phyloP scores from a whole-genome alignment of 2,113 vertebrate genomes.

The Sardina pilchardus region DNA sequence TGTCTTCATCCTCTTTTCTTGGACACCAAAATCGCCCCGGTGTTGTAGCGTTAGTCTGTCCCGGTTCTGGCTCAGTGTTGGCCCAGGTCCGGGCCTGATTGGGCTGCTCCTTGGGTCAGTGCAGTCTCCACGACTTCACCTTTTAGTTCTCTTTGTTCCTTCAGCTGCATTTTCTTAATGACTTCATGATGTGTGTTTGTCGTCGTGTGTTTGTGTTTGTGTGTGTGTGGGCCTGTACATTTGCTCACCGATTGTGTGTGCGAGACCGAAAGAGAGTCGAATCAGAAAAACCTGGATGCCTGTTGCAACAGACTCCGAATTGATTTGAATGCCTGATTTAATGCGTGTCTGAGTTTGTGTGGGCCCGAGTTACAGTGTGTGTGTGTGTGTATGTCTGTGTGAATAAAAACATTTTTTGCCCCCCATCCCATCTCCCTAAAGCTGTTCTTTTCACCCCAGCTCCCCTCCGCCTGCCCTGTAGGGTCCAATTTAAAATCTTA shows the following conservation, averaged over 20 bases:
- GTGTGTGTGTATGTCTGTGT: constrained; percentile 40
- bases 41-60: not conserved
- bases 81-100: not conserved
- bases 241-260: not conserved
- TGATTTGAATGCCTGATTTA: not conserved
- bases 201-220: not conserved
- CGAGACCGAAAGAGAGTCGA: not conserved
- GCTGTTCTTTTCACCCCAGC: not conserved
- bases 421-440: not conserved
- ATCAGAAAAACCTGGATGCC: not conserved
- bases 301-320: not conserved
- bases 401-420: not conserved
- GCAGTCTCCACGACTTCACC: not conserved
- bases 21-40: not conserved
- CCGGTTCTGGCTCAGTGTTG: too few relatives aligned
- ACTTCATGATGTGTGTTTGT: not conserved
- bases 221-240: not conserved
- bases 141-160: not conserved
- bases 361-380: not conserved
- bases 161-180: not conserved
- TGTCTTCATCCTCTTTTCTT: constrained; percentile 53
- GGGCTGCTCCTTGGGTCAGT: not conserved
- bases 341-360: constrained; percentile 20
- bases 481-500: not conserved
- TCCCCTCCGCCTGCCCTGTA: not conserved